Conservation (phyloP, 2,113 vertebrate genomes). For the Probosciger aterrimus region DNA sequence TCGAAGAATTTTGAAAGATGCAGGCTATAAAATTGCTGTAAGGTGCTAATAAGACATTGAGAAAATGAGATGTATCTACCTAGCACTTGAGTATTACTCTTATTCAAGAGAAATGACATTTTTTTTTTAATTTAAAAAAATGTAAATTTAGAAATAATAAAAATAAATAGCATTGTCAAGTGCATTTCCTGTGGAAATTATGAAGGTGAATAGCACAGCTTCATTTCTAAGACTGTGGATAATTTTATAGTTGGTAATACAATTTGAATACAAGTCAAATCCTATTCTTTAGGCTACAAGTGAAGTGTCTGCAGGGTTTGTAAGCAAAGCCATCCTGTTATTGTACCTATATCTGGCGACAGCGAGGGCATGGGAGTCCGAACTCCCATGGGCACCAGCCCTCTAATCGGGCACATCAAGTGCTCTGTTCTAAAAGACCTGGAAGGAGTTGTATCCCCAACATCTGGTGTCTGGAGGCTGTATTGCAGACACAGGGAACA, state of each 20-base stretch:
- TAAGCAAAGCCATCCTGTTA: not conserved
- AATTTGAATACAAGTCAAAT: not conserved
- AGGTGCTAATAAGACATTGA: not conserved
- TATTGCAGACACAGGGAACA: not conserved
- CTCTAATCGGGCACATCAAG: not conserved
- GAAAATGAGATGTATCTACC: not conserved
- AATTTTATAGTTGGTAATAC: not conserved
- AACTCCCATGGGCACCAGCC: not conserved
- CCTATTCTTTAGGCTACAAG: not conserved
- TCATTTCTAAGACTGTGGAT: not conserved
- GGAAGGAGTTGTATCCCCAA: not conserved
- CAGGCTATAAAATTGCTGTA: not conserved
- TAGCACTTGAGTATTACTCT: not conserved
- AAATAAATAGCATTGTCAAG: not conserved
- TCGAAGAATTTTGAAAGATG: not conserved
- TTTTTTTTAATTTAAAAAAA: not conserved
- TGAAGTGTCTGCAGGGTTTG: not conserved
- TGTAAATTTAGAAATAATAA: not conserved
- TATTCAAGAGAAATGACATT: not conserved
- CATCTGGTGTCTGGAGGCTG: constrained; percentile 26
- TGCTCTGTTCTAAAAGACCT: not conserved
- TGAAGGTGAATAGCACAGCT: not conserved
- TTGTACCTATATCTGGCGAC: not conserved
- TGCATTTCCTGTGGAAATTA: not conserved
- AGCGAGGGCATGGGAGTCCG: not conserved